Evolutionary conservation across 2,797 vertebrate genomes (phyloP), one percentile per base, ranked within the genome.

Genomic region (Siniperca obscura): DNA sequence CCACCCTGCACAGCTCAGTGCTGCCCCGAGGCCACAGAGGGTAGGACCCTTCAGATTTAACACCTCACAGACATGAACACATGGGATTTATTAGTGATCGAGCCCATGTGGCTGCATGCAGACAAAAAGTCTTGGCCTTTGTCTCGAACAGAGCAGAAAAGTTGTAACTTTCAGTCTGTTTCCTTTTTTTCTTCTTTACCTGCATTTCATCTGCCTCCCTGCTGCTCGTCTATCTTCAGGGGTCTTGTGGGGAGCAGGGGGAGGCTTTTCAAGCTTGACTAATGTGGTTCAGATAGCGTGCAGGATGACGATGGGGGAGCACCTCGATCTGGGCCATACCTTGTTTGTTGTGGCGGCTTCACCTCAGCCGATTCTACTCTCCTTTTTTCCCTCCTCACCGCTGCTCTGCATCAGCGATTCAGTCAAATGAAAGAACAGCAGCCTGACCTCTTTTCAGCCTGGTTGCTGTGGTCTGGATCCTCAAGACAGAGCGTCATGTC

Each of bases 221-320:
- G 87, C 83, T 81, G 81, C 90, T 93, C 85, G 70, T 89, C 82
- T 86, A 82, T 93, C 90, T 91, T 90, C 90, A 86, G 86, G 5
- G 74, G 57, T 87, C 83, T 86, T 77, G 61, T 70, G 86, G 87
- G 60, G 77, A 86, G 76, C 72, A 21, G 83, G 73, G 81, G 82
- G 82, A 69, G 75, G 78, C 83, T 90, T 89, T 90, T 92, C 89
- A 91, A 88, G 89, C 90, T 84, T 90, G 91, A 94, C 88, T 94
- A 94, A 94, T 93, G 83, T 93, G 80, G 83, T 91, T 92, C 85
- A 91, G 89, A 91, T 90, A 91, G 90, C 86, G 79, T 93, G 92
- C 89, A 83, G 89, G 84, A 82, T 62, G 83, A 83, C 67, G 80
- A 89, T 89, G 89, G 87, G 87, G 89, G 90, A 90, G 90, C 90